Conservation (phyloP, 2,797 vertebrate genomes). For the Crax fasciolata region DNA sequence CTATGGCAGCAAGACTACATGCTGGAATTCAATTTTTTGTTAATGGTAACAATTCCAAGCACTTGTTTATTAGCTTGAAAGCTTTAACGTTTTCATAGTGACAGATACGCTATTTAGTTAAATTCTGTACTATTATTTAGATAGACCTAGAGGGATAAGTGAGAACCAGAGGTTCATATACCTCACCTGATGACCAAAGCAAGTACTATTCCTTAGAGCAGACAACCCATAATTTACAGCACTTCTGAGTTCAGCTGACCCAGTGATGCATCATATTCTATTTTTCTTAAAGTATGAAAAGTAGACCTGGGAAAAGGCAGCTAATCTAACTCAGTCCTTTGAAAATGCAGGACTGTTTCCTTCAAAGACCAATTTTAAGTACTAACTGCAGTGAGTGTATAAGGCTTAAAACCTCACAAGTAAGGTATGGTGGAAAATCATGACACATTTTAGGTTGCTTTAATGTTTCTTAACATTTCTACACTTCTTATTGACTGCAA, state of each 20-base stretch:
- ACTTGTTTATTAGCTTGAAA: neutral
- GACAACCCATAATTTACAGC: neutral
- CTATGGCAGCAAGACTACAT: neutral
- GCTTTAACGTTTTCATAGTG: neutral
- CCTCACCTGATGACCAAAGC: neutral
- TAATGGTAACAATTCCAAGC: neutral
- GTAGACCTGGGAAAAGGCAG: neutral
- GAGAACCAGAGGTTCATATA: neutral
- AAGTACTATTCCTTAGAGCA: neutral
- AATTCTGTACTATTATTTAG: neutral
- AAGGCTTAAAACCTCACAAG: neutral
- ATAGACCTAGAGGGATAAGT: neutral
- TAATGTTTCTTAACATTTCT: neutral
- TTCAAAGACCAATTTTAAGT: neutral
- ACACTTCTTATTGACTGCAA: neutral
- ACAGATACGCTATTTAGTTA: neutral
- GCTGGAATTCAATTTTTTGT: neutral
- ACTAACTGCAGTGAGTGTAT: accelerated
- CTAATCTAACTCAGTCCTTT: neutral
- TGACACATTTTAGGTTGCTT: neutral
- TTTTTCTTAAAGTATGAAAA: neutral
- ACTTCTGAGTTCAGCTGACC: neutral
- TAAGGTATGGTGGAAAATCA: neutral
- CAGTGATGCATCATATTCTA: neutral
- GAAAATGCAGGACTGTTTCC: accelerated